Base-by-base conservation (phyloP, 2,113 vertebrate genomes). In the Corynorhinus townsendii region DNA sequence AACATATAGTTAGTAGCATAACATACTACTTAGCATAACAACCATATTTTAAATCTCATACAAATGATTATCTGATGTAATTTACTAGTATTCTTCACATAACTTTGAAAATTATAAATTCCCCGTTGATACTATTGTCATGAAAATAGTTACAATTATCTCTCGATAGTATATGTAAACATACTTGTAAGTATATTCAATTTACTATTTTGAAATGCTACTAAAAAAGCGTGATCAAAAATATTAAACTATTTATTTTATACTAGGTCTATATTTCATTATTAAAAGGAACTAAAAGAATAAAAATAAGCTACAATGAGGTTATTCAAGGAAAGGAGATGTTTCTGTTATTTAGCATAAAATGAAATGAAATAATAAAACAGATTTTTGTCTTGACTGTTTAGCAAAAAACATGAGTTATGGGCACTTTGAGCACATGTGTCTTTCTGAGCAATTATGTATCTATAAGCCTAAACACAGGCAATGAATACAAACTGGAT, bases 381-480 rank as follows among this genome's bases (percentile, higher is more conserved):
- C 28, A 95, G 4, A 2, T 43, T 97, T 97, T 96, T 62, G 69
- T 93, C 69, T 83, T 93, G 10, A 82, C 38, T 82, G 7, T 86
- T 93, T 94, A 77, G 35, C 84, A 94, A 96, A 94, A 90, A 49
- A 49, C 2, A 84, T 89, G 81, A 94, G 86, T 89, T 83, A 92
- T 15, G 7, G 30, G 0, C 8, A 89, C 2, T 95, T 95, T 52
- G 14, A 96, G 3, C 0, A 17, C 24, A 28, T 79, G 4, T 3
- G 68, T 94, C 88, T 96, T 90, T 97, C 71, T 91, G 15, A 97
- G 83, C 38, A 96, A 90, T 86, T 95, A 90, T 69, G 3, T 89
- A 73, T 89, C 82, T 92, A 90, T 95, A 96, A 96, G 90, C 72
- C 30, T 76, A 94, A 97, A 95, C 56, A 30, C 4, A 97, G 90